Evolutionary conservation across 2,113 vertebrate species (phyloP), one percentile per base, ranked within the genome.

Genomic region (Ifrita kowaldi): DNA sequence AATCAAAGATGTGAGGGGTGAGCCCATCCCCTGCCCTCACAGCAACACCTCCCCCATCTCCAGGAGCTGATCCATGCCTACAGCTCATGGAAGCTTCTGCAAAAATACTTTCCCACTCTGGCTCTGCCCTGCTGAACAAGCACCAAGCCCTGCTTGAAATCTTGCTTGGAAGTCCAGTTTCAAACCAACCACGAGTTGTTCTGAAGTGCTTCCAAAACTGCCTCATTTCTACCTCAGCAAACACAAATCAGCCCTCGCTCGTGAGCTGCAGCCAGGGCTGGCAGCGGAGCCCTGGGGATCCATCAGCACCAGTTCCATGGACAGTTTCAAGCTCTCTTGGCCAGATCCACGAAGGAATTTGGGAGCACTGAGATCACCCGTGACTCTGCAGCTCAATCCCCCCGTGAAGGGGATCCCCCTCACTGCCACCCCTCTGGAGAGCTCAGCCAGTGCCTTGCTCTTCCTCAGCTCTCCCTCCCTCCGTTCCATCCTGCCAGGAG

Each of bases 21-120:
- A 90, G 17, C 39, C 32, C 1, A 0, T 32, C 8, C n/a, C n/a
- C 11, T 44, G 32, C 47, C 59, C 22, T 13, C 2, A 4, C 5
- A 32, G 14, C 32, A 44, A 11, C 6, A 1, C 35, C 56, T 35
- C 39, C 37, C 22, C 47, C 62, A 24, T 3, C 39, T 3, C 57
- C 4, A 0, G 0, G 20, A 2, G 37, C 42, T 16, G 7, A 12
- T 20, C 23, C 6, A 3, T 1, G 1, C 3, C 53, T 8, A 1
- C 47, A 27, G 2, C 33, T 37, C 57, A 27, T 1, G 20, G 55
- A 50, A n/a, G 4, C 26, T 83, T 50, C 83, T 86, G 49, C 67
- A 76, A 13, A 86, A 88, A 32, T 5, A 4, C 52, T 57, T 47
- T 39, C 39, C 70, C 42, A 16, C 37, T 0, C 46, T n/a, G 86